These are phyloP conservation scores for Mystacornis crossleyi DNA, from an alignment of 2,113 vertebrate species.

Conservation along the genomic window DNA sequence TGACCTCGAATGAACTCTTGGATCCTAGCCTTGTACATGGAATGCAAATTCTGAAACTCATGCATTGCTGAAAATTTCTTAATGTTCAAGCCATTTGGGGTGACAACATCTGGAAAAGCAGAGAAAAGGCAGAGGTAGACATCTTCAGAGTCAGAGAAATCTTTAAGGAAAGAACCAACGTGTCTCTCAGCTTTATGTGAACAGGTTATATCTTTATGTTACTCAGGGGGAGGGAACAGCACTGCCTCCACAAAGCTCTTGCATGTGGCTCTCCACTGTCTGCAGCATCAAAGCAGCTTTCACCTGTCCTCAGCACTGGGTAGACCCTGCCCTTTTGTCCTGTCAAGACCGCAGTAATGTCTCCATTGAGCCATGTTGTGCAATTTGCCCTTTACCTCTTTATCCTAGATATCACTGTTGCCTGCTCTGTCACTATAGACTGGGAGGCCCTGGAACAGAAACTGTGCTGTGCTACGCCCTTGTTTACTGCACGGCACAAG, in stretches of 20 bases:
- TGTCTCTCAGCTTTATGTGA: neutral
- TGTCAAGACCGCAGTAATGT: neutral
- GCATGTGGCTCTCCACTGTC: neutral
- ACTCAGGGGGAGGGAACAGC: neutral
- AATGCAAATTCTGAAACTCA: slow-evolving; percentile 97
- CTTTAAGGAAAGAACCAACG: neutral
- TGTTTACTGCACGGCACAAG: neutral
- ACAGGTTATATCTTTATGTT: neutral
- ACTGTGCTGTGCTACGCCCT: neutral
- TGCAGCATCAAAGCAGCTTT: neutral
- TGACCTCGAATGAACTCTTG: slow-evolving; percentile 97
- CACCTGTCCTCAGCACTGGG: neutral
- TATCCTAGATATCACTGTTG: neutral
- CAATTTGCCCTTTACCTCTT: neutral
- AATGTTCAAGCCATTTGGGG: slow-evolving; percentile 94
- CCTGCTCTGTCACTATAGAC: neutral
- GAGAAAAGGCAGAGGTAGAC: slow-evolving; percentile 35
- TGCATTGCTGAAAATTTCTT: slow-evolving; percentile 99
- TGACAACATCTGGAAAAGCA: slow-evolving; percentile 88
- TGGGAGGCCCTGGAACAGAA: neutral
- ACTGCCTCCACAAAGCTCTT: neutral
- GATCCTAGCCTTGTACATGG: slow-evolving; percentile 89
- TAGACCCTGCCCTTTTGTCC: neutral
- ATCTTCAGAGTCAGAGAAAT: slow-evolving; percentile 38
- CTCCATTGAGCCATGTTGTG: neutral